Conservation (phyloP, 2,888 invertebrate genomes). For the Adineta ricciae region DNA sequence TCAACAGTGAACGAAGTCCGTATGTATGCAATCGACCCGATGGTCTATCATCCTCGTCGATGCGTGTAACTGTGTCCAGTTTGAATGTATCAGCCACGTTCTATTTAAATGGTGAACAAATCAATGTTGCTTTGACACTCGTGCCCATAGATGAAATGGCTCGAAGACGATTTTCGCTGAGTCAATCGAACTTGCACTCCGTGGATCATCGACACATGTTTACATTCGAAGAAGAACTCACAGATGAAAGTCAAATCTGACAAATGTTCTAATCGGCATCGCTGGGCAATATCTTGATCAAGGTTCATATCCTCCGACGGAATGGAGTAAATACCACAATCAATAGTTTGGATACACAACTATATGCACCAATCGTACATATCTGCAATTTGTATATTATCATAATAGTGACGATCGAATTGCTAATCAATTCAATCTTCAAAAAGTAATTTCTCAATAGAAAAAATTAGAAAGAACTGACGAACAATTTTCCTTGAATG, state of each 20-base stretch:
- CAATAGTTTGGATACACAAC: background rate
- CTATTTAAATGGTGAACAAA: background rate
- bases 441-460: no score
- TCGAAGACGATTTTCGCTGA: constrained; percentile 63
- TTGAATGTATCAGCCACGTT: background rate
- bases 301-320: background rate
- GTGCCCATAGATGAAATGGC: constrained; percentile 61
- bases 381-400: background rate
- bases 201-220: constrained; percentile 51
- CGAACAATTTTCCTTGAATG: no score
- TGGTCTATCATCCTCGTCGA: background rate
- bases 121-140: background rate
- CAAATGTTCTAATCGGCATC: constrained; percentile 34
- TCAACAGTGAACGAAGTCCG: background rate
- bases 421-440: background rate
- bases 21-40: background rate
- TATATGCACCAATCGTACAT: background rate
- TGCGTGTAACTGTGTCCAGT: background rate
- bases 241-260: constrained; percentile 14
- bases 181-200: background rate
- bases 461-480: no score
- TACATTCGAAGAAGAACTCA: constrained; percentile 61
- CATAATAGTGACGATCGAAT: background rate
- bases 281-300: background rate
- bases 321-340: background rate